Evolutionary conservation across 2,888 invertebrate species (phyloP).

Genomic region (Chymomyza amoena): DNA sequence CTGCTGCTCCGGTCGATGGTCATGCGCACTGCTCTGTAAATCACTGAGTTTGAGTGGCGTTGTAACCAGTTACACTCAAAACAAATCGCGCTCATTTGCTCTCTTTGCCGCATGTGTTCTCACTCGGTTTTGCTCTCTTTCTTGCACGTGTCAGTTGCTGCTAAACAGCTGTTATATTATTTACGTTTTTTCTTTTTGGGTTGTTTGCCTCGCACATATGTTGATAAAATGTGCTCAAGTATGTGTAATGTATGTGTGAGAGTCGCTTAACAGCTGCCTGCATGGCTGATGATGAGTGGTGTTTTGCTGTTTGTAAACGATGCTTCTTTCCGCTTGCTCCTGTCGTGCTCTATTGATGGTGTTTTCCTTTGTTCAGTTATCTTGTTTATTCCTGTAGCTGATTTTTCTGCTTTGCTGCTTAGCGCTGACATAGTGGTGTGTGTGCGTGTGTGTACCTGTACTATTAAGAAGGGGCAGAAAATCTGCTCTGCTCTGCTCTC

Average conservation of each 20-base stretch:
- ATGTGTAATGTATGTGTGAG: slow-evolving; percentile 12
- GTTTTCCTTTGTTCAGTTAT: slow-evolving; percentile 13
- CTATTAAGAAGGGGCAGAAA: background rate
- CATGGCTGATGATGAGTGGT: background rate
- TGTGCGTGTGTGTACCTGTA: slow-evolving; percentile 21
- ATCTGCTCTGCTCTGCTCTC: slow-evolving; percentile 3
- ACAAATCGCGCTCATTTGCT: slow-evolving; percentile 43
- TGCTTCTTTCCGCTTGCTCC: background rate
- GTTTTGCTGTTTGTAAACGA: slow-evolving; percentile 13
- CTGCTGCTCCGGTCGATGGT: background rate
- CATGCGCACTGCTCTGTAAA: slow-evolving; percentile 31
- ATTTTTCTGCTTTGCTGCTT: background rate
- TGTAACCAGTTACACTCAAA: slow-evolving; percentile 58
- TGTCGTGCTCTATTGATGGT: background rate
- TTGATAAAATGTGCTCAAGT: slow-evolving; percentile 50
- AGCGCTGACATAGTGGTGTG: background rate
- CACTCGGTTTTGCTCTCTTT: slow-evolving; percentile 10
- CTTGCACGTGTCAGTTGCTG: slow-evolving; percentile 63
- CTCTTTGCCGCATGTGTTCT: slow-evolving; percentile 7
- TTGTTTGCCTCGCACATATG: slow-evolving; percentile 59
- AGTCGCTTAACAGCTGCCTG: slow-evolving; percentile 4
- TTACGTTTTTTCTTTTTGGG: slow-evolving; percentile 51
- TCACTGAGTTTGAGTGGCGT: slow-evolving; percentile 9
- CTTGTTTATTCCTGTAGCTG: slow-evolving; percentile 11
- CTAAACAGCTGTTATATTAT: slow-evolving; percentile 69